phyloP scores from a whole-genome alignment of 1,140 invertebrate genomes.

The Apis dorsata region DNA sequence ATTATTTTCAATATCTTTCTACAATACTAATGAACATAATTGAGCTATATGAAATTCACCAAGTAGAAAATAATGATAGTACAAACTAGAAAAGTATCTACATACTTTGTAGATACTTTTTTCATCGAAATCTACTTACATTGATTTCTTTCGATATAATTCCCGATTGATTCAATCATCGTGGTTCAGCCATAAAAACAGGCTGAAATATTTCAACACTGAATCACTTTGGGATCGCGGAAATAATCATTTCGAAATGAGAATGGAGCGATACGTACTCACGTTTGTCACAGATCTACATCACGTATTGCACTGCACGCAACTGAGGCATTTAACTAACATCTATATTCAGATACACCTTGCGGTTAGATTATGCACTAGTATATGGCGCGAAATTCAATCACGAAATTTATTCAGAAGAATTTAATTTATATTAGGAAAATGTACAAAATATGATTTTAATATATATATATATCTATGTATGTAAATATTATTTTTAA shows the following conservation, averaged over 20 bases:
- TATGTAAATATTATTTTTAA: background rate
- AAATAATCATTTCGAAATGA: conserved; percentile 50
- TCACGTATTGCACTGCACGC: conserved; percentile 40
- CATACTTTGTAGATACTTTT: conserved; percentile 13
- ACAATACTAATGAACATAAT: background rate
- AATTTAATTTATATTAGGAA: background rate
- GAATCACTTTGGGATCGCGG: conserved; percentile 64
- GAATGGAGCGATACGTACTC: conserved; percentile 35
- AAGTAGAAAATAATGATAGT: conserved; percentile 42
- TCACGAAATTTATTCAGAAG: background rate
- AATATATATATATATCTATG: background rate
- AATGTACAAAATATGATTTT: background rate
- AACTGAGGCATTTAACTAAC: conserved; percentile 57
- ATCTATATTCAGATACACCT: background rate
- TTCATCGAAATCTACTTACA: conserved; percentile 42
- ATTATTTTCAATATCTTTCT: background rate
- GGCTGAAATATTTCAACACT: conserved; percentile 65
- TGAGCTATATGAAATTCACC: background rate
- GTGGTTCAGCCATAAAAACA: conserved; percentile 43
- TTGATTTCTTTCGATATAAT: conserved; percentile 37
- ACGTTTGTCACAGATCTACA: conserved; percentile 47
- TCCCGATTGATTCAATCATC: conserved; percentile 48
- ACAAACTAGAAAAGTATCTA: conserved; percentile 2
- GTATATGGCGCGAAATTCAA: conserved; percentile 35
- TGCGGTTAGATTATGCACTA: conserved; percentile 5